These are phyloP conservation scores for Chloromyia formosa DNA, from an alignment of 2,888 invertebrate species.

Conservation along the genomic window DNA sequence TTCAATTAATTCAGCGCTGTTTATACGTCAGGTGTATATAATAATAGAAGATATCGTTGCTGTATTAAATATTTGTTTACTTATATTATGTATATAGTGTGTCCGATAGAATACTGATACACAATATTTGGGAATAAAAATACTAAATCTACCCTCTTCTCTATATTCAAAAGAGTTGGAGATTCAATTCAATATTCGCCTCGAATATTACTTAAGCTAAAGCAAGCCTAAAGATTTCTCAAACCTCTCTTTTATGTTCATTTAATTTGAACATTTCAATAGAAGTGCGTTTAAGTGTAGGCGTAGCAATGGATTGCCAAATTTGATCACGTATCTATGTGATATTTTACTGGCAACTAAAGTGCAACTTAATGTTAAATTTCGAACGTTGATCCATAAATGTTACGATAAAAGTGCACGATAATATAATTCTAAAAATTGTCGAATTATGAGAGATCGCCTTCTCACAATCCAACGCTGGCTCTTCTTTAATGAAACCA, in stretches of 20 bases:
- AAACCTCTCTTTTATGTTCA: neutral
- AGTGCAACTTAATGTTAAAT: no score
- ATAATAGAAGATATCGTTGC: constrained; percentile 3
- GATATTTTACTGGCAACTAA: no score
- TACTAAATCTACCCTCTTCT: constrained; percentile 27
- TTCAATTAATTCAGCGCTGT: constrained; percentile 10
- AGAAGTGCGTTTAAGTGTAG: no score
- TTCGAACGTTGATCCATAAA: constrained; percentile 58
- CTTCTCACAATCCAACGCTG: neutral
- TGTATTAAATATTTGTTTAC: constrained; percentile 30
- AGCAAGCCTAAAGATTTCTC: constrained; percentile 21
- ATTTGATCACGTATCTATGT: no score
- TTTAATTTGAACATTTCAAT: no score
- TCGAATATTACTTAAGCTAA: constrained; percentile 13
- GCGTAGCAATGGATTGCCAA: no score
- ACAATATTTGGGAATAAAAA: constrained; percentile 40
- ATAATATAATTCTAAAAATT: constrained; percentile 63
- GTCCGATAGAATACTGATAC: constrained; percentile 17
- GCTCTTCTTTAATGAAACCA: constrained; percentile 11
- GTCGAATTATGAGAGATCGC: constrained; percentile 60
- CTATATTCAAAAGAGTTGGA: neutral
- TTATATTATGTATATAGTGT: neutral
- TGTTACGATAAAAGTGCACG: constrained; percentile 68
- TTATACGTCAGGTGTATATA: neutral
- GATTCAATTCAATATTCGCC: neutral